Percentiles rank a stretch among this genome's conserved stretches.
phyloP scores from a whole-genome alignment of 2,797 vertebrate genomes.

The Basileuterus tristriatus region DNA sequence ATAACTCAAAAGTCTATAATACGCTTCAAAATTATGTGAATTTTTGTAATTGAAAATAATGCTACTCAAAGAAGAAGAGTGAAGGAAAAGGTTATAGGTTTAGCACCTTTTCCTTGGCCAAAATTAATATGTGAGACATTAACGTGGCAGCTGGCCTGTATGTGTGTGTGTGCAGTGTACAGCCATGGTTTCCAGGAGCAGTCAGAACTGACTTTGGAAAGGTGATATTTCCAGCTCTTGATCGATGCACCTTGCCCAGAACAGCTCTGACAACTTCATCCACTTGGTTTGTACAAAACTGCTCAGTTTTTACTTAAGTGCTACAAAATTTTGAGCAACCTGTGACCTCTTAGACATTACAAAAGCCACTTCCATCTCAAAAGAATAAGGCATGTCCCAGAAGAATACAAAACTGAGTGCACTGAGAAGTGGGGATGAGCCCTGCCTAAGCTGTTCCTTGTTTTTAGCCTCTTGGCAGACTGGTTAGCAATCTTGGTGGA shows the following conservation, averaged over 20 bases:
- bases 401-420: background rate
- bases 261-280: background rate
- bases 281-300: background rate
- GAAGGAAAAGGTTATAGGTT: background rate
- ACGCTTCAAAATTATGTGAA: background rate
- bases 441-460: background rate
- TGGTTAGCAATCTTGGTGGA: background rate
- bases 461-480: background rate
- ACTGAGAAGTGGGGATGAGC: background rate
- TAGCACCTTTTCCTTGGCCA: background rate
- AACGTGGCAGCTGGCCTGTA: background rate
- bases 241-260: background rate
- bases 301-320: background rate
- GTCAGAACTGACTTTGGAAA: background rate
- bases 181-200: background rate
- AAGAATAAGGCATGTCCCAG: background rate
- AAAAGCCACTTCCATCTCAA: background rate
- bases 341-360: background rate
- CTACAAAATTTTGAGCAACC: background rate
- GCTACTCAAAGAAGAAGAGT: background rate
- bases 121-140: background rate
- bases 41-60: background rate
- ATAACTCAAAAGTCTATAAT: background rate
- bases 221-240: background rate
- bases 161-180: background rate